Conservation (phyloP, 2,797 vertebrate species). For the Hipposideros larvatus region DNA sequence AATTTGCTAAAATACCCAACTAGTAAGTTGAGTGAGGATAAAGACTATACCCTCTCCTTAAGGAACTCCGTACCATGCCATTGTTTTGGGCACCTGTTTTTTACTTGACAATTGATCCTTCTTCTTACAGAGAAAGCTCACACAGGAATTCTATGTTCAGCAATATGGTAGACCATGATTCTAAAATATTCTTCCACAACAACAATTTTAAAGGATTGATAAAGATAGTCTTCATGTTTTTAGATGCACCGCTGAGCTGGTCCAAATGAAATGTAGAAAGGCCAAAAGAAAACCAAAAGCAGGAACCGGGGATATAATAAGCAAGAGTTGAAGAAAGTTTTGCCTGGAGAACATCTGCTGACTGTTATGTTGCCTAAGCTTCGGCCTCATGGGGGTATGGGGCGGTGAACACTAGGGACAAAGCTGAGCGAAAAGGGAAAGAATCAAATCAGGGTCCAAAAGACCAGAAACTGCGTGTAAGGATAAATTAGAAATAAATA, state of each 20-base stretch:
- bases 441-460: neutral
- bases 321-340: neutral
- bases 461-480: neutral
- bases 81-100: slow-evolving; percentile 22
- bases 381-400: neutral
- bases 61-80: neutral
- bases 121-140: slow-evolving; percentile 31
- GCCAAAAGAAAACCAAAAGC: neutral
- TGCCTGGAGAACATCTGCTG: neutral
- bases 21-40: neutral
- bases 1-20: neutral
- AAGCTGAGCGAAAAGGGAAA: neutral
- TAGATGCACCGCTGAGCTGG: neutral
- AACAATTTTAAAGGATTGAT: slow-evolving; percentile 25
- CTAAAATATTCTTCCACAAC: slow-evolving; percentile 3
- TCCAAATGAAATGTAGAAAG: slow-evolving; percentile 41
- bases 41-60: neutral
- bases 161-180: neutral
- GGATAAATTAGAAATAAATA: slow-evolving; percentile 33
- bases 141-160: neutral
- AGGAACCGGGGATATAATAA: neutral
- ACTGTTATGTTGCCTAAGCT: neutral
- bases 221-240: slow-evolving; percentile 18
- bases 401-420: neutral
- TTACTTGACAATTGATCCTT: neutral